Evolutionary conservation across 2,888 invertebrate species (phyloP), one percentile per base, ranked within the genome.

Genomic region (Proisotoma minuta): DNA sequence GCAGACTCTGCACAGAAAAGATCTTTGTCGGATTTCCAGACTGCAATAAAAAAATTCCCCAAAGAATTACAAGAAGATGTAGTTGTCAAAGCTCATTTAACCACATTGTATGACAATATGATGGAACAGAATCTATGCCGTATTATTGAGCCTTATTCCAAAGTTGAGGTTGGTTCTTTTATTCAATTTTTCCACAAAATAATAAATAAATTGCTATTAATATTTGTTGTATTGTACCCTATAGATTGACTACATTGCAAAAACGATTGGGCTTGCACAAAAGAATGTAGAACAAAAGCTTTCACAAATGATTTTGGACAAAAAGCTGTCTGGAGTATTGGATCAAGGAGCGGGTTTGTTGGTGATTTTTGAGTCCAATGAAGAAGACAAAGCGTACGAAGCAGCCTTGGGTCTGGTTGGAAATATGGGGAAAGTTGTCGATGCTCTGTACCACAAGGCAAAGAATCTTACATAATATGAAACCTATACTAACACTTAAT

Each of bases 261-360:
- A 88, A 73, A 86, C 88, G 75, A 97, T 97, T 80, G 89, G 91
- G 75, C 82, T 97, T 66, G 88, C 92, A 12, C 87, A 91, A 84
- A 82, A 88, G 51, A 85, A 89, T 81, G 98, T 99, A 57, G 99
- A 99, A 80, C 95, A 96, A 81, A 99, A 99, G 80, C 81, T 99
- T 63, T 98, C 98, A 54, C 99, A 99, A 81, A 99, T 99, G 99
- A 99, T 99, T 77, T 82, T 99, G 78, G 99, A 99, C 80, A 93
- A 94, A 77, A 99, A 98, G 80, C 87, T 99, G 74, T 86, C 88
- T 80, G 97, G 98, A 23, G 98, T 98, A 74, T 83, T 99, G 73
- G 98, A 99, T 81, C 99, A 99, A 81, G 98, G 97, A 65, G 93
- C 92, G 79, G 98, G 98, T 66, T 95, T 99, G 57, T 82, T 99